These are phyloP conservation scores for Tokudaia tokunoshimensis DNA, from an alignment of 2,797 vertebrate species.

Conservation along the genomic window DNA sequence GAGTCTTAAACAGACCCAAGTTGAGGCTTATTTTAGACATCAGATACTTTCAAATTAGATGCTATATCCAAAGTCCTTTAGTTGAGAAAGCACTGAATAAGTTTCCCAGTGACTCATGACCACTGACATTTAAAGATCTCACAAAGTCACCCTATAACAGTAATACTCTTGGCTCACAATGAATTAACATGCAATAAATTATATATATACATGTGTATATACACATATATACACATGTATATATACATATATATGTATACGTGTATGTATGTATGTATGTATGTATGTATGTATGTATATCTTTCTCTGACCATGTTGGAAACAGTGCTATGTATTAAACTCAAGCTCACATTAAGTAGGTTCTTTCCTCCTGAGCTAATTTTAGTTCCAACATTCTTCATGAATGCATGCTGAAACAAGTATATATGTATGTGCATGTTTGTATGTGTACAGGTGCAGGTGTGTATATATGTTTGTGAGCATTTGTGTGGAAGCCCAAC, in stretches of 20 bases:
- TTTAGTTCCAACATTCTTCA: neutral
- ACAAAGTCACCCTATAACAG: neutral
- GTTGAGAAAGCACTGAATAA: conserved; percentile 31
- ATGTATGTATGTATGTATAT: neutral
- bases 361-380: neutral
- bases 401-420: neutral
- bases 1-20: conserved; percentile 8
- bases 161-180: neutral
- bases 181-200: neutral
- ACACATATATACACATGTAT: neutral
- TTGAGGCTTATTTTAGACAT: neutral
- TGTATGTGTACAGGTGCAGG: neutral
- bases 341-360: neutral
- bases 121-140: neutral
- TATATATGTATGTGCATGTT: neutral
- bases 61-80: neutral
- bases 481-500: neutral
- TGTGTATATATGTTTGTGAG: neutral
- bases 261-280: neutral
- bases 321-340: neutral
- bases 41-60: neutral
- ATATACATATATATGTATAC: neutral
- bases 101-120: neutral
- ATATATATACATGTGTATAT: neutral
- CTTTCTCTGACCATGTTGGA: neutral